A percentile compares a stretch with the other conserved stretches of the same genome.
phyloP scores from a whole-genome alignment of 2,888 invertebrate species.

The Arctia plantaginis region DNA sequence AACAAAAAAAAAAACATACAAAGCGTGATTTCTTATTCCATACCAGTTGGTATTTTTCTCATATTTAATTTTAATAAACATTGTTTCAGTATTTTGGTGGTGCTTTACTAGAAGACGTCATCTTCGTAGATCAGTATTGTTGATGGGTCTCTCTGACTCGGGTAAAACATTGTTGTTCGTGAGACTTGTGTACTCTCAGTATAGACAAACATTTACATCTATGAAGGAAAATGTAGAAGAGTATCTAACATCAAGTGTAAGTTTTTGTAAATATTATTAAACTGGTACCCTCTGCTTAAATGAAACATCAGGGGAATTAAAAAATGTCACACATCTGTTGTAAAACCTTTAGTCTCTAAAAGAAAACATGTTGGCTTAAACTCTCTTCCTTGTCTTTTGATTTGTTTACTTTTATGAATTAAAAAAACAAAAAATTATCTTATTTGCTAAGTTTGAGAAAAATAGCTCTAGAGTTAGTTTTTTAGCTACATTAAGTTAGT shows the following conservation, averaged over 20 bases:
- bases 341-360: not conserved
- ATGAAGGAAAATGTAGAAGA: slow-evolving; percentile 94
- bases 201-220: slow-evolving; percentile 94
- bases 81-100: slow-evolving; percentile 87
- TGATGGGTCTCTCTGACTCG: slow-evolving; percentile 95
- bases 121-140: slow-evolving; percentile 88
- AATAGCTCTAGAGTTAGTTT: too few species aligned
- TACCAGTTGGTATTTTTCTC: not conserved
- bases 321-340: not conserved
- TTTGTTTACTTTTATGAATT: not conserved
- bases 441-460: too few species aligned
- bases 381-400: not conserved
- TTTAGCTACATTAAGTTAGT: too few species aligned
- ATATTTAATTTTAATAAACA: not conserved
- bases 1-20: not conserved
- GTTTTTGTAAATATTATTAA: slow-evolving; percentile 40
- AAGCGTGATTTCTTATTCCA: not conserved
- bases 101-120: slow-evolving; percentile 87
- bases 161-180: slow-evolving; percentile 96
- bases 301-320: not conserved
- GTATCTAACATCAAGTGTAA: slow-evolving; percentile 88
- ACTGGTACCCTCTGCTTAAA: not conserved
- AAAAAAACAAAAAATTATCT: not conserved
- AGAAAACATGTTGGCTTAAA: not conserved
- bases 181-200: slow-evolving; percentile 90